Base-by-base conservation (phyloP, 2,113 vertebrate species). In the Proterorhinus semilunaris region DNA sequence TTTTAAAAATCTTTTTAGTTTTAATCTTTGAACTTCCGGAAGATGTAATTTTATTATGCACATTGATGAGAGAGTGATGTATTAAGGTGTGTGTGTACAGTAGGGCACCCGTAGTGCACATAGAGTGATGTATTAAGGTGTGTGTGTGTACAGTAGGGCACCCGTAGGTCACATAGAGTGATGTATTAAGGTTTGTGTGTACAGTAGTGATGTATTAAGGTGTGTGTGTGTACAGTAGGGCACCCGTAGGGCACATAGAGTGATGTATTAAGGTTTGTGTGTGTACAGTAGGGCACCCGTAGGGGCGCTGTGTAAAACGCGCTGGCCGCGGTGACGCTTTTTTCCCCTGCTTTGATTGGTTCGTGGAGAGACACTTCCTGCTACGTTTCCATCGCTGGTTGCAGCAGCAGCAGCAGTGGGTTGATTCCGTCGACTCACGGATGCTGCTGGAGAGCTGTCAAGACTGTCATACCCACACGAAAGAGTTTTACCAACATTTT, bases 321-420 rank as follows among this genome's bases (percentile, higher is more conserved):
- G 6, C 27, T 13, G 12, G 51, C 3, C 43, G 9, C 6, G 6
- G 11, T 0, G 12, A 44, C 1, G 2, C 21, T 65, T 27, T 7
- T 59, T 43, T 10, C 36, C 68, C 71, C 46, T 63, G 15, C 12
- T 72, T 44, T 65, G 13, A 92, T 93, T 93, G 92, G 91, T 61
- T 52, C 65, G 15, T 9, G 1, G 11, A 15, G 6, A 0, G n/a
- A 10, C 10, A 47, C 67, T 89, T 91, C 78, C 82, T 72, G 17
- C 0, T 75, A 74, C 80, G 87, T 76, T 45, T 8, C 6, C 78
- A 42, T 9, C 9, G 0, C 36, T 5, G 10, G 12, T 17, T 44
- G 27, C 27, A 36, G 27, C 27, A 36, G 42, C 13, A 44, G 7
- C 58, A 44, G 58, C 15, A n/a, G n/a, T n/a, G n/a, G 10, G 5